Conservation (phyloP, 2,888 invertebrate species). For the Dasypogon diadema region DNA sequence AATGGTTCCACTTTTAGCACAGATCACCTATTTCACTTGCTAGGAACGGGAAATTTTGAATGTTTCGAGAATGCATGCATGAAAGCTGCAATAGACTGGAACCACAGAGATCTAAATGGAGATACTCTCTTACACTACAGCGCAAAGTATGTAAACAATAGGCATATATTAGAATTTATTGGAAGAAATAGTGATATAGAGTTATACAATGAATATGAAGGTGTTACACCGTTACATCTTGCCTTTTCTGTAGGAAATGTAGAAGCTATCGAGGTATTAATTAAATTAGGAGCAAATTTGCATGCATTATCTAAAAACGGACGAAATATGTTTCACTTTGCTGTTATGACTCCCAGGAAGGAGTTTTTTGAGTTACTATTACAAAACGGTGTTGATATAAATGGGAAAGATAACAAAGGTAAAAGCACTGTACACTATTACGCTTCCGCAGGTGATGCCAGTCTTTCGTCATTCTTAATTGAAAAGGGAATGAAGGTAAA, state of each 20-base stretch:
- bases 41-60: constrained; percentile 1
- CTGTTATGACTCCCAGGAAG: constrained; percentile 4
- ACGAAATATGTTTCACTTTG: constrained; percentile 16
- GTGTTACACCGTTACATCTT: constrained; percentile 20
- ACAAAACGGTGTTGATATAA: too few relatives aligned
- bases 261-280: constrained; percentile 8
- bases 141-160: neutral
- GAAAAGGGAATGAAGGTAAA: too few relatives aligned
- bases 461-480: too few relatives aligned
- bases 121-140: constrained; percentile 13
- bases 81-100: constrained; percentile 6
- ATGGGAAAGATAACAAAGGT: too few relatives aligned
- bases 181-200: constrained; percentile 6
- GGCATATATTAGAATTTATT: constrained; percentile 10
- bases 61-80: neutral
- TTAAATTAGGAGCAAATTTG: constrained; percentile 7
- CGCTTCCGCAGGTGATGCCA: too few relatives aligned
- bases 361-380: too few relatives aligned
- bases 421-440: too few relatives aligned
- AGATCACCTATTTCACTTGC: too few relatives aligned
- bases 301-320: constrained; percentile 4
- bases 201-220: constrained; percentile 5
- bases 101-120: constrained; percentile 8
- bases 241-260: constrained; percentile 18
- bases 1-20: too few relatives aligned